These are phyloP conservation scores for Megaleporinus macrocephalus DNA, from an alignment of 2,113 vertebrate genomes.

Conservation along the genomic window DNA sequence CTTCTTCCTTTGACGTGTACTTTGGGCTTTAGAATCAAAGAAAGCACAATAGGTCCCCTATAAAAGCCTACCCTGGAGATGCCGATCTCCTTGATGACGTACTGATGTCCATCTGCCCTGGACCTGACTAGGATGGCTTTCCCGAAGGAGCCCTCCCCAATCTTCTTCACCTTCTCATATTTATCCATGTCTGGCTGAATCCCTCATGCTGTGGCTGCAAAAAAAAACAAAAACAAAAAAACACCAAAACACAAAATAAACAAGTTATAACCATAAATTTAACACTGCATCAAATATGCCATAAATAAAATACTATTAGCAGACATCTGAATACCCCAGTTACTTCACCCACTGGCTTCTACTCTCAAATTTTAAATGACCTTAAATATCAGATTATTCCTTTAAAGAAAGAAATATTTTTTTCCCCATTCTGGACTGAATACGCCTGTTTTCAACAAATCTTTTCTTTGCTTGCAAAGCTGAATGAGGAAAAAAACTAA, in stretches of 20 bases:
- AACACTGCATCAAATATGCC: not conserved
- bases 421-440: too few species aligned
- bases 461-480: too few species aligned
- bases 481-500: too few species aligned
- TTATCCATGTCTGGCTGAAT: slow-evolving; percentile 89
- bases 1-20: too few species aligned
- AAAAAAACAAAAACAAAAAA: slow-evolving; percentile 5
- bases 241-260: not conserved
- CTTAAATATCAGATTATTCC: too few species aligned
- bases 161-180: slow-evolving; percentile 91
- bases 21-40: too few species aligned
- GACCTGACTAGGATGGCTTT: slow-evolving; percentile 94
- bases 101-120: slow-evolving; percentile 87
- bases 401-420: too few species aligned
- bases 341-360: too few species aligned
- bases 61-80: slow-evolving; percentile 87
- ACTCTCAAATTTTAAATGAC: too few species aligned
- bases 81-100: slow-evolving; percentile 98
- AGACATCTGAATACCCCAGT: not conserved
- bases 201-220: slow-evolving; percentile 76
- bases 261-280: not conserved
- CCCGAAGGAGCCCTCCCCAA: slow-evolving; percentile 97
- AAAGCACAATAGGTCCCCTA: too few species aligned
- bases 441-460: too few species aligned
- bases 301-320: not conserved